Base-by-base conservation (phyloP, 2,797 vertebrate species). In the Urophycis tenuis region DNA sequence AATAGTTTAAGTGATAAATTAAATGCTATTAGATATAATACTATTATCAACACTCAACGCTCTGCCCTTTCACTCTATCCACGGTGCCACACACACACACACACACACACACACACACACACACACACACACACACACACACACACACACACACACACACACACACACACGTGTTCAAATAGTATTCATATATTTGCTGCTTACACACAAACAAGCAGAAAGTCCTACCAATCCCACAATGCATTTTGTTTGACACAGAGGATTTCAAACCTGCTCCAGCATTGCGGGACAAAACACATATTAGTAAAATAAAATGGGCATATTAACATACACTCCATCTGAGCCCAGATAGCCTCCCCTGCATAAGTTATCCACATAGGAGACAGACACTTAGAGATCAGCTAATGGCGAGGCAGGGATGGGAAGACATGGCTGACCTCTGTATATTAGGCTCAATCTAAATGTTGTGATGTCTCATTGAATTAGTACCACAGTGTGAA, bases 401-500 rank as follows among this genome's bases (percentile, higher is more conserved):
- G 92, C 94, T 95, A 95, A 95, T 93, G 90, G 94, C 93, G 92
- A 89, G 90, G 91, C 93, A 33, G 32, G 69, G 6, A 33, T 15
- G 30, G 17, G 5, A 71, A 71, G 32, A 90, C 86, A 89, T 86
- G 91, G 91, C 92, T 96, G 95, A 96, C 96, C 95, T 95, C 94
- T 88, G 93, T 93, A 92, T 92, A 92, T 91, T 75, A 84, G 91
- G 93, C 94, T 93, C 89, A 64, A 92, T 93, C 91, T 94, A 93
- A 95, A 93, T 93, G 92, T 93, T 95, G 49, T 92, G 95, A 94
- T 95, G 95, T 97, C 95, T 96, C 95, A 94, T 95, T 96, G 95
- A 95, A 96, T 98, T 96, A 98, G 95, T 93, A 94, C 95, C 94
- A 93, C 94, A 95, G 95, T 96, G 95, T 96, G 96, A 97, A 98